phyloP scores from a whole-genome alignment of 2,888 invertebrate genomes.

The Ceratothoa steindachneri region DNA sequence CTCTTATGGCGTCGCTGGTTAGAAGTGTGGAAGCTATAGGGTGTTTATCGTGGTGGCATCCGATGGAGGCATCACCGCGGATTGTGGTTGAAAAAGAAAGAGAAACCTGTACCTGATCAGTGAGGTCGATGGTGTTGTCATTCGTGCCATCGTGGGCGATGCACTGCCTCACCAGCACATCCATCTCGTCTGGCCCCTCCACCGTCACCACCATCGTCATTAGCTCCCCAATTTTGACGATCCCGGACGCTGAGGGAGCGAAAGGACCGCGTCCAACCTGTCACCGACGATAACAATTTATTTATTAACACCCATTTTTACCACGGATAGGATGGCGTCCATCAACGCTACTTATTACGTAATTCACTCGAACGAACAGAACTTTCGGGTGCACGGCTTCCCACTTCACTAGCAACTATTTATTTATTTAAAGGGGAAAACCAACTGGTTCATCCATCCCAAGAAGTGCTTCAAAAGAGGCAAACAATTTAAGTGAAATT shows the following conservation, averaged over 20 bases:
- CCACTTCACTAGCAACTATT: too few relatives aligned
- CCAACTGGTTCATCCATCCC: too few relatives aligned
- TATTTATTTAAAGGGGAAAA: too few relatives aligned
- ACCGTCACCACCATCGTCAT: conserved; percentile 77
- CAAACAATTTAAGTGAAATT: too few relatives aligned
- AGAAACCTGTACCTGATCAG: conserved; percentile 58
- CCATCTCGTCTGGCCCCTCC: conserved; percentile 73
- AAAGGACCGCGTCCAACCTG: conserved; percentile 69
- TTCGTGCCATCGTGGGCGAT: conserved; percentile 67
- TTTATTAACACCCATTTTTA: background rate
- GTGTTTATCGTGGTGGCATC: too few relatives aligned
- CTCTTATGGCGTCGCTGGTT: too few relatives aligned
- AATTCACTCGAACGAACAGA: background rate
- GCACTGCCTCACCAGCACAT: conserved; percentile 71
- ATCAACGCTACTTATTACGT: background rate
- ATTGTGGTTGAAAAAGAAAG: too few relatives aligned
- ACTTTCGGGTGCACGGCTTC: background rate
- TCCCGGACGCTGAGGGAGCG: conserved; percentile 68
- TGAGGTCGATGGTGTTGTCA: conserved; percentile 64
- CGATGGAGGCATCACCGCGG: too few relatives aligned
- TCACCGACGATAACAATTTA: background rate
- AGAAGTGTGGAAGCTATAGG: too few relatives aligned
- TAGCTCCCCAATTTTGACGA: conserved; percentile 74
- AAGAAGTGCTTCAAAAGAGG: too few relatives aligned
- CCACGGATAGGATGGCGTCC: background rate